phyloP scores from a whole-genome alignment of 2,888 invertebrate genomes.

The Baccha elongata region DNA sequence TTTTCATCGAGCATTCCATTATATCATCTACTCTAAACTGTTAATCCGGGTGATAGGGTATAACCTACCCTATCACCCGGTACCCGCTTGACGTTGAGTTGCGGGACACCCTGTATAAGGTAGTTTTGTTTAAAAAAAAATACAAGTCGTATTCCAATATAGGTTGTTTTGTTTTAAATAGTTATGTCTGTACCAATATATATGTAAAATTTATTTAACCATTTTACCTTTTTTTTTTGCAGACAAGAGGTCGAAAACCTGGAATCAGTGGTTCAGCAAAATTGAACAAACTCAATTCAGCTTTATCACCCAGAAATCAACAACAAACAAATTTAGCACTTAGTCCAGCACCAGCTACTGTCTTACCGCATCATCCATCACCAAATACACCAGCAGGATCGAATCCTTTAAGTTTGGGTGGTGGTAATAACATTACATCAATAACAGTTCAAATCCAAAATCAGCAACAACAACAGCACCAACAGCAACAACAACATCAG shows the following conservation, averaged over 20 bases:
- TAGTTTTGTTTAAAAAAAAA: too few species aligned
- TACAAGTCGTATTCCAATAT: too few species aligned
- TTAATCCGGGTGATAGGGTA: too few species aligned
- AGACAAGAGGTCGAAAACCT: conserved; percentile 81
- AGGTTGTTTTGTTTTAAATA: too few species aligned
- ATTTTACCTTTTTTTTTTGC: conserved; percentile 56
- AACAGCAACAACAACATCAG: conserved; percentile 75
- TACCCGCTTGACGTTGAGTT: too few species aligned
- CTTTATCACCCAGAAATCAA: conserved; percentile 78
- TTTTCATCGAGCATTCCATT: too few species aligned
- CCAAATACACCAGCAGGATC: conserved; percentile 79
- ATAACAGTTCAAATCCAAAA: conserved; percentile 72
- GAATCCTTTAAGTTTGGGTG: conserved; percentile 69
- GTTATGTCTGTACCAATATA: too few species aligned
- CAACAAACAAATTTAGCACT: conserved; percentile 76
- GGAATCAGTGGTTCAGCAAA: conserved; percentile 76
- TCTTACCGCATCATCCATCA: conserved; percentile 80
- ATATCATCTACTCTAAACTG: too few species aligned
- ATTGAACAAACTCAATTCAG: conserved; percentile 81
- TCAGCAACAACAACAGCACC: conserved; percentile 74
- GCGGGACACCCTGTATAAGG: too few species aligned
- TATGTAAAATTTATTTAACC: background rate
- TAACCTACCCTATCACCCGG: too few species aligned
- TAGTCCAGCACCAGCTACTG: conserved; percentile 79
- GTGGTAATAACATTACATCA: conserved; percentile 65